phyloP scores from a whole-genome alignment of 2,888 invertebrate species.

The Kuschelorhynchus macadamiae region DNA sequence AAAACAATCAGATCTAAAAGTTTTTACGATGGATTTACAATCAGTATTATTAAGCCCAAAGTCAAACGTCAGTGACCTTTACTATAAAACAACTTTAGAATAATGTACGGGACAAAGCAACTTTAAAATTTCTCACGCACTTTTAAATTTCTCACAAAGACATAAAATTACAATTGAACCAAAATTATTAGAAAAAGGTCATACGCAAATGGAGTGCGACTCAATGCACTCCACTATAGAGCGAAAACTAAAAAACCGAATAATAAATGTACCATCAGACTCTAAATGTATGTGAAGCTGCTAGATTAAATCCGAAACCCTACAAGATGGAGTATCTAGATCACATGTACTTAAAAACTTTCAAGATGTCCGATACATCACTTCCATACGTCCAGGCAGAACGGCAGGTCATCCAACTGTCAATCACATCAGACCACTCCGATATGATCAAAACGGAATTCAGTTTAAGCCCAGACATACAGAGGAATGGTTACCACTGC shows the following conservation, averaged over 20 bases:
- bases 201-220: not conserved
- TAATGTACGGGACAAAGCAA: slow-evolving; percentile 33
- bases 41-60: no score
- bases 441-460: slow-evolving; percentile 2
- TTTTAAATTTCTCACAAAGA: slow-evolving; percentile 23
- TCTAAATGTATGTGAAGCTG: slow-evolving; percentile 12
- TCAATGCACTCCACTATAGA: no score
- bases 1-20: no score
- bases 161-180: slow-evolving; percentile 32
- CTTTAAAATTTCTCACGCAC: slow-evolving; percentile 32
- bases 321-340: no score
- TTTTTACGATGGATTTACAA: no score
- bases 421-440: not conserved
- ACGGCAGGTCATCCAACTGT: slow-evolving; percentile 12
- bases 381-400: no score
- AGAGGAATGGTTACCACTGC: slow-evolving; percentile 6
- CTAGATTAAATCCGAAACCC: no score
- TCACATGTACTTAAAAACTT: no score
- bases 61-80: no score
- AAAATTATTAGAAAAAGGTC: slow-evolving; percentile 41
- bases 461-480: not conserved
- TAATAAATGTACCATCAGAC: slow-evolving; percentile 2
- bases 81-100: not conserved
- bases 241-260: slow-evolving; percentile 24
- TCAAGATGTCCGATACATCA: no score